phyloP scores from a whole-genome alignment of 2,797 vertebrate genomes.

The Schizothorax lantsangensis region DNA sequence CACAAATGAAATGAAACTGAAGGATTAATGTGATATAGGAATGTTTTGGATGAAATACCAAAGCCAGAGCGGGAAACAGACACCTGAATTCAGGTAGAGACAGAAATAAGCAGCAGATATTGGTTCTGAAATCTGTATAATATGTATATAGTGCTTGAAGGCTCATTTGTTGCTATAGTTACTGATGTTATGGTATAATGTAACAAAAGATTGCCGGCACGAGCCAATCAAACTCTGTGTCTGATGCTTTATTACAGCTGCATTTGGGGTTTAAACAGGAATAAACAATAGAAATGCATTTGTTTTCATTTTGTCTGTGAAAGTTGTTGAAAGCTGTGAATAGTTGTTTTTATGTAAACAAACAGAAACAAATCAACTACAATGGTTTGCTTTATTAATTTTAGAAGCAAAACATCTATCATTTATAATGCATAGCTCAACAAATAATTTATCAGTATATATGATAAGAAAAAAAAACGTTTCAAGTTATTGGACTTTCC shows the following conservation, averaged over 20 bases:
- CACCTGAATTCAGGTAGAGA: slow-evolving; percentile 32
- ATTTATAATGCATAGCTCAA: slow-evolving; percentile 62
- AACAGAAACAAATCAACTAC: slow-evolving; percentile 51
- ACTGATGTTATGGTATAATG: slow-evolving; percentile 42
- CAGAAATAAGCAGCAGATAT: not conserved
- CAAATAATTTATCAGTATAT: slow-evolving; percentile 46
- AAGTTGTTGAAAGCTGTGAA: not conserved
- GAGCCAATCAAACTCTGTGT: slow-evolving; percentile 24
- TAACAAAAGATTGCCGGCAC: slow-evolving; percentile 51
- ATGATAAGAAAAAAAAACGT: slow-evolving; percentile 43
- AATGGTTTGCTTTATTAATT: slow-evolving; percentile 64
- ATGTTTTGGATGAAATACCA: slow-evolving; percentile 55
- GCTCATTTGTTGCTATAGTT: slow-evolving; percentile 51
- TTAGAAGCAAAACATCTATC: slow-evolving; percentile 69
- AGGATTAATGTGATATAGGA: slow-evolving; percentile 13
- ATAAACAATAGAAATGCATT: slow-evolving; percentile 4
- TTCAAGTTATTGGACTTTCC: slow-evolving; percentile 71
- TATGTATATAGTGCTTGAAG: slow-evolving; percentile 55
- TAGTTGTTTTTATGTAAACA: slow-evolving; percentile 1
- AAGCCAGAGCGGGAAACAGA: slow-evolving; percentile 58
- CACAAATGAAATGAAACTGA: not conserved
- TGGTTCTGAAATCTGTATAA: slow-evolving; percentile 48
- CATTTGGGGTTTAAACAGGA: slow-evolving; percentile 7
- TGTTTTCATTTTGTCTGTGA: not conserved
- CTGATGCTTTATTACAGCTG: slow-evolving; percentile 54